Conservation (phyloP, 53 echinoderm and acorn worm species). For the Crossaster papposus region DNA sequence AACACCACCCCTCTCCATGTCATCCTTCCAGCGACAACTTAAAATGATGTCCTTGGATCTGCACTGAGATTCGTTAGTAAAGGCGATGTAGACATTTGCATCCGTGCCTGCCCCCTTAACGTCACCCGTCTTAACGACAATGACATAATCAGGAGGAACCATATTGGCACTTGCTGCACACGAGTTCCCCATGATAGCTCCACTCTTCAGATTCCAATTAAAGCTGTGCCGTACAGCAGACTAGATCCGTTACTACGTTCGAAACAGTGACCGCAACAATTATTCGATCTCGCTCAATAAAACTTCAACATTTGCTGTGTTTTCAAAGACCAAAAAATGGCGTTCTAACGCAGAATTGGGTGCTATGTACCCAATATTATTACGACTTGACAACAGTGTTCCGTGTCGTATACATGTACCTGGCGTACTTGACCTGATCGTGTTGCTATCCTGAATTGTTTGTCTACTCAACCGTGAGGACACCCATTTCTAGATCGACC, state of each 20-base stretch:
- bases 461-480: background rate
- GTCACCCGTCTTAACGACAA: constrained; percentile 83
- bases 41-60: constrained; percentile 65
- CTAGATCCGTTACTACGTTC: background rate
- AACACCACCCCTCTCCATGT: constrained; percentile 70
- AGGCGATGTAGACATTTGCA: constrained; percentile 74
- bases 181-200: constrained; percentile 38
- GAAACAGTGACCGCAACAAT: background rate
- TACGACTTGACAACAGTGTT: background rate
- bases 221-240: background rate
- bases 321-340: too few relatives aligned
- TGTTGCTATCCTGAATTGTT: background rate
- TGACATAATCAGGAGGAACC: constrained; percentile 47
- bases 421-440: background rate
- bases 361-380: background rate
- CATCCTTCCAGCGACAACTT: constrained; percentile 69
- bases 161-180: background rate
- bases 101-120: constrained; percentile 84
- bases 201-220: background rate
- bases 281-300: too few relatives aligned
- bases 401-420: background rate
- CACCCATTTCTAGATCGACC: background rate
- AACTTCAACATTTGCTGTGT: too few relatives aligned
- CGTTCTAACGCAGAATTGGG: too few relatives aligned
- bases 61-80: constrained; percentile 52